phyloP scores from a whole-genome alignment of 2,888 invertebrate species.

The Fabriciana adippe region DNA sequence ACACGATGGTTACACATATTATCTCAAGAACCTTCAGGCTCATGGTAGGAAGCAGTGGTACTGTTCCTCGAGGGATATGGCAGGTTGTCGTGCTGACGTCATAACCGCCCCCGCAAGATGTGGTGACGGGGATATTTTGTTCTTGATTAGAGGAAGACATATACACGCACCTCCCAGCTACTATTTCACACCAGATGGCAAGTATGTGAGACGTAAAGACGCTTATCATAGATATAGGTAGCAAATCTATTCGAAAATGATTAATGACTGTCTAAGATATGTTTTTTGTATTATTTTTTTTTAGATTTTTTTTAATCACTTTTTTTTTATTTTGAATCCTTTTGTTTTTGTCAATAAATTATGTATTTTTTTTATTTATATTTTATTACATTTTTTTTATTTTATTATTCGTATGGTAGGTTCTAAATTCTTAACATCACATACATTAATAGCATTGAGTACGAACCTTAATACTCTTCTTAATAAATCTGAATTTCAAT shows the following conservation, averaged over 20 bases:
- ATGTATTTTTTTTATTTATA: slow-evolving; percentile 5
- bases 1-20: slow-evolving; percentile 76
- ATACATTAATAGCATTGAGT: no score
- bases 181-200: slow-evolving; percentile 76
- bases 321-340: no score
- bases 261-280: slow-evolving; percentile 18
- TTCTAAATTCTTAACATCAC: no score
- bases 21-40: slow-evolving; percentile 76
- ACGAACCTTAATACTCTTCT: no score
- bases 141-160: slow-evolving; percentile 72
- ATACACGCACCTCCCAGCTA: slow-evolving; percentile 76
- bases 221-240: slow-evolving; percentile 76
- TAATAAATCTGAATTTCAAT: no score
- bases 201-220: slow-evolving; percentile 75
- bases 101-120: slow-evolving; percentile 68
- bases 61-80: slow-evolving; percentile 77
- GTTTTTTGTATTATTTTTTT: slow-evolving; percentile 27
- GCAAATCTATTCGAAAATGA: slow-evolving; percentile 42
- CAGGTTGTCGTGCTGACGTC: slow-evolving; percentile 76
- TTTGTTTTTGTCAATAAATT: slow-evolving; percentile 5
- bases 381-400: slow-evolving; percentile 5
- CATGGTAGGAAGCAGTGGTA: slow-evolving; percentile 79
- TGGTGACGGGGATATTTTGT: slow-evolving; percentile 69
- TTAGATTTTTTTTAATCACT: slow-evolving; percentile 5
- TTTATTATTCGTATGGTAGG: neutral